phyloP scores from a whole-genome alignment of 1,140 invertebrate species.

The Ceratoteleas bidentatus region DNA sequence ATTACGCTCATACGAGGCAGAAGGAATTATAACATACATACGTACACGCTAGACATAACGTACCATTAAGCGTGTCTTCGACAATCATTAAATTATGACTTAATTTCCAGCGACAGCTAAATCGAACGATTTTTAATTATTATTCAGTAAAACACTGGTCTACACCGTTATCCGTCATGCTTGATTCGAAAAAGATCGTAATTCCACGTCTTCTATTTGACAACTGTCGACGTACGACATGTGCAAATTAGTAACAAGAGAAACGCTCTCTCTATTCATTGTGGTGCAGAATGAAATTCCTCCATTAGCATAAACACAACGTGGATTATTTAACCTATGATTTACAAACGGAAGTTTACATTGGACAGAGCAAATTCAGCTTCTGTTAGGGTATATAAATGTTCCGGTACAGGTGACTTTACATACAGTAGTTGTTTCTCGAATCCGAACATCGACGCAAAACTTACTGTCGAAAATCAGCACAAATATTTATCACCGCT shows the following conservation, averaged over 20 bases:
- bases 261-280: conserved; percentile 63
- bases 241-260: conserved; percentile 63
- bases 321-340: conserved; percentile 65
- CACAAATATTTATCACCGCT: not conserved
- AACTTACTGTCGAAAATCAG: conserved; percentile 31
- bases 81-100: too few species aligned
- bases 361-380: conserved; percentile 64
- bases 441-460: conserved; percentile 16
- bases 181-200: conserved; percentile 10
- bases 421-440: conserved; percentile 44
- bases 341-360: conserved; percentile 66
- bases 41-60: not conserved
- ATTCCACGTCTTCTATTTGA: conserved; percentile 43
- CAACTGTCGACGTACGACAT: conserved; percentile 55
- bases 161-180: too few species aligned
- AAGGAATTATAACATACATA: conserved; percentile 29
- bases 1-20: conserved; percentile 29
- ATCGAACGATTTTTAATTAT: too few species aligned
- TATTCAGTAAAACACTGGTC: too few species aligned
- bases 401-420: conserved; percentile 55
- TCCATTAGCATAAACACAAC: conserved; percentile 67
- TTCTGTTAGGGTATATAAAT: conserved; percentile 56
- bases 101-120: too few species aligned
- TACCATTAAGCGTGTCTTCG: conserved; percentile 2
- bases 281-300: conserved; percentile 60